Base-by-base conservation (phyloP, 1,140 invertebrate species). In the Heliconius melpomene region DNA sequence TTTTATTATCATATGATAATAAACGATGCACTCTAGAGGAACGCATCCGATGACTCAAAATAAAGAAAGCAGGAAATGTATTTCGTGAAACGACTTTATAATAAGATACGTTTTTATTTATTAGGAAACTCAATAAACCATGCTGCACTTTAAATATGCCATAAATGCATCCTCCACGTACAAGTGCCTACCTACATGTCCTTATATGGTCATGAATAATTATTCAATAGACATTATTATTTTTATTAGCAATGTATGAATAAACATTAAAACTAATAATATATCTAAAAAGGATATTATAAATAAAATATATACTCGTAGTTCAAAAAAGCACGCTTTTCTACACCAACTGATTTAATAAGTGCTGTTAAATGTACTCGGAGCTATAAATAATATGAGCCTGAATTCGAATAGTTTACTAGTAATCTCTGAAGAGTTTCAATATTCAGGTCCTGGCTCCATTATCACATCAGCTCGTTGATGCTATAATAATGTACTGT, bases 81-180 rank as follows among this genome's bases (percentile, higher is more conserved):
- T 13, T 11, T 29, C 46, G 75, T 70, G 75, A 32, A 32, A 46
- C 38, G 54, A 71, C 38, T 77, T 46, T 18, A 26, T 77, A 29
- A 77, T 77, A 32, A 26, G 73, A 74, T 57, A 40, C 26, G 11
- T 70, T 77, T 77, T 77, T 77, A 40, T 46, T 60, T 70, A 77
- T 60, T 71, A 77, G 60, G 60, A 77, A 77, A 70, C 11, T 66
- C 26, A 29, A 66, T 66, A 29, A 66, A 6, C 60, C 60, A 29
- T 7, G 60, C 60, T 66, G 60, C 23, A 66, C 13, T 66, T 11
- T 66, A 18, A 66, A 66, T 66, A 66, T 29, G 26, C 60, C 18
- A 66, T 66, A 66, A 66, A 29, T 66, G 60, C 60, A 66, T 66
- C 26, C 60, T 3, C 7, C 26, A 66, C 60, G 23, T 66, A 29